Evolutionary conservation across 2,797 vertebrate genomes (phyloP).

Genomic region (Setipinna tenuifilis): DNA sequence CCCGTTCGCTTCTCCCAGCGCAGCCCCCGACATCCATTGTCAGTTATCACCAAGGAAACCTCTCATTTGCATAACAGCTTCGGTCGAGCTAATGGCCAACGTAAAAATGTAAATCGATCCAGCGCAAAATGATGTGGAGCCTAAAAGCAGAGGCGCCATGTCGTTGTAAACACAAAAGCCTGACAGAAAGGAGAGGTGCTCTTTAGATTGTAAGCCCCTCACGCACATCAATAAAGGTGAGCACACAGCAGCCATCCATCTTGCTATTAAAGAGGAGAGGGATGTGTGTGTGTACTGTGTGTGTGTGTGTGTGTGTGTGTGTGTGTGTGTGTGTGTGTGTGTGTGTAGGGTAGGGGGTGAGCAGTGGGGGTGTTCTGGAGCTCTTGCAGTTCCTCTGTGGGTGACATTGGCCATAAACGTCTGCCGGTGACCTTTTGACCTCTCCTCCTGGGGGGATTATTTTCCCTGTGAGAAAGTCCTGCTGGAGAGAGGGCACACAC

Average conservation of each 20-base stretch:
- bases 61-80: conserved; percentile 54
- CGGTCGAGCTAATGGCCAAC: conserved; percentile 37
- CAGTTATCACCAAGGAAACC: conserved; percentile 50
- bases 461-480: not conserved
- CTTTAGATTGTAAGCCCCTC: not conserved
- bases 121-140: not conserved
- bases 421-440: conserved; percentile 17
- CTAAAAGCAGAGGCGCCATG: not conserved
- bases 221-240: not conserved
- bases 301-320: too few species aligned
- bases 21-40: conserved; percentile 34
- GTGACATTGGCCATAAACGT: not conserved
- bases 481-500: not conserved
- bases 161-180: conserved; percentile 11
- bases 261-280: not conserved
- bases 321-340: not conserved
- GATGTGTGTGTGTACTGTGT: too few species aligned
- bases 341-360: not conserved
- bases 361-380: not conserved
- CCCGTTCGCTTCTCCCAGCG: conserved; percentile 26
- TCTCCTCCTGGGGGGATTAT: not conserved
- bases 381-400: not conserved
- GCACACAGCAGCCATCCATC: not conserved
- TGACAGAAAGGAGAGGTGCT: not conserved
- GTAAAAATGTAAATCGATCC: conserved; percentile 37